Evolutionary conservation across 2,888 invertebrate species (phyloP).

Genomic region (Caenorhabditis sp.): DNA sequence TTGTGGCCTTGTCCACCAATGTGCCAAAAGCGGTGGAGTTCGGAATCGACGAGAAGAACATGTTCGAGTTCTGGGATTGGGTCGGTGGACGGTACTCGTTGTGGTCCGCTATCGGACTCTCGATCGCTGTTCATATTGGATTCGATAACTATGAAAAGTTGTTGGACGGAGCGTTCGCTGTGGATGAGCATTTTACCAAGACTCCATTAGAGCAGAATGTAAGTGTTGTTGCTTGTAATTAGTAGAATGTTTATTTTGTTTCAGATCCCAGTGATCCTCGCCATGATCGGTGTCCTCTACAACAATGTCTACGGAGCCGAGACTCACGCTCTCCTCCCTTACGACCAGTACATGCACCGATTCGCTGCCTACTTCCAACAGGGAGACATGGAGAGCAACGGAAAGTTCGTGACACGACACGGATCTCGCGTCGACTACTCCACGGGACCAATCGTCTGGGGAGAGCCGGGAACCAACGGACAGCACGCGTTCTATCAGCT

Average conservation of each 20-base stretch:
- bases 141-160: slow-evolving; percentile 95
- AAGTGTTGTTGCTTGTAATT: slow-evolving; percentile 84
- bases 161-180: slow-evolving; percentile 92
- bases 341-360: slow-evolving; percentile 97
- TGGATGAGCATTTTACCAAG: slow-evolving; percentile 94
- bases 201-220: slow-evolving; percentile 95
- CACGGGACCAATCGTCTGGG: slow-evolving; percentile 94
- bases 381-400: slow-evolving; percentile 93
- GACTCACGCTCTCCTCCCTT: slow-evolving; percentile 96
- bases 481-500: slow-evolving; percentile 99
- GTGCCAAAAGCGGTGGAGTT: slow-evolving; percentile 94
- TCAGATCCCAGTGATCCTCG: slow-evolving; percentile 94
- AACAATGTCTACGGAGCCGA: slow-evolving; percentile 95
- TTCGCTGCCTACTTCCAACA: slow-evolving; percentile 99
- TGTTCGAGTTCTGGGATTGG: slow-evolving; percentile 99
- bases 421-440: slow-evolving; percentile 85
- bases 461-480: slow-evolving; percentile 99
- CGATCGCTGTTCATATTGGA: slow-evolving; percentile 93
- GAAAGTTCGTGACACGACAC: slow-evolving; percentile 88
- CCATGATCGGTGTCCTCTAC: slow-evolving; percentile 93
- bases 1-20: slow-evolving; percentile 98
- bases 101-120: slow-evolving; percentile 99
- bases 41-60: slow-evolving; percentile 96
- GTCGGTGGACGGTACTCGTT: slow-evolving; percentile 97
- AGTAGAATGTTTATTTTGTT: slow-evolving; percentile 28